Evolutionary conservation across 1,140 invertebrate species (phyloP).

Genomic region (Diachasmimorpha longicaudata): DNA sequence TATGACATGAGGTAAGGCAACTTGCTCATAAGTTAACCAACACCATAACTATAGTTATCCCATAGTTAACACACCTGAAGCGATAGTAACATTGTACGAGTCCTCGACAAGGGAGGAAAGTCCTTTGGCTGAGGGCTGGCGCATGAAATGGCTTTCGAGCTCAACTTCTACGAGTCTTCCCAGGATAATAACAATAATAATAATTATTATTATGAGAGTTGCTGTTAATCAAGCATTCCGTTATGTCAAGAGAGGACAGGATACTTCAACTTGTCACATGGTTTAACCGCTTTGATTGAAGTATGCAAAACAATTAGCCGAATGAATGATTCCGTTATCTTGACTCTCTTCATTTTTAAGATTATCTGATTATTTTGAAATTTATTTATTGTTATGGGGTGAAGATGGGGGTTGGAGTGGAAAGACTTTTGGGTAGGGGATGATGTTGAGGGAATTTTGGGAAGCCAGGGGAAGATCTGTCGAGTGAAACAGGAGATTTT

Average conservation of each 20-base stretch:
- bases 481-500: too few species aligned
- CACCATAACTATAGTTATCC: constrained; percentile 10
- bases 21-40: constrained; percentile 29
- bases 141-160: too few species aligned
- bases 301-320: neutral
- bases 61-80: neutral
- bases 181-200: too few species aligned
- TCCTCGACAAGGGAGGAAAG: neutral
- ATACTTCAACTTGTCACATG: neutral
- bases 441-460: too few species aligned
- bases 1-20: constrained; percentile 35
- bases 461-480: too few species aligned
- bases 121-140: too few species aligned
- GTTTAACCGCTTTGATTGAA: neutral
- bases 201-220: neutral
- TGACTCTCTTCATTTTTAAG: neutral
- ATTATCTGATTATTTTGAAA: too few species aligned
- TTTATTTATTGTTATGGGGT: too few species aligned
- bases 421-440: too few species aligned
- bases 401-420: too few species aligned
- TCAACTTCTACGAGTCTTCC: too few species aligned
- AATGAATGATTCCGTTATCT: neutral
- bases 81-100: neutral
- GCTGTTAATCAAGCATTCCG: neutral
- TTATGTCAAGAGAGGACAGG: neutral